A percentile compares a stretch with the other conserved stretches of the same genome.
phyloP scores from a whole-genome alignment of 2,113 vertebrate species.

The Zingel zingel region DNA sequence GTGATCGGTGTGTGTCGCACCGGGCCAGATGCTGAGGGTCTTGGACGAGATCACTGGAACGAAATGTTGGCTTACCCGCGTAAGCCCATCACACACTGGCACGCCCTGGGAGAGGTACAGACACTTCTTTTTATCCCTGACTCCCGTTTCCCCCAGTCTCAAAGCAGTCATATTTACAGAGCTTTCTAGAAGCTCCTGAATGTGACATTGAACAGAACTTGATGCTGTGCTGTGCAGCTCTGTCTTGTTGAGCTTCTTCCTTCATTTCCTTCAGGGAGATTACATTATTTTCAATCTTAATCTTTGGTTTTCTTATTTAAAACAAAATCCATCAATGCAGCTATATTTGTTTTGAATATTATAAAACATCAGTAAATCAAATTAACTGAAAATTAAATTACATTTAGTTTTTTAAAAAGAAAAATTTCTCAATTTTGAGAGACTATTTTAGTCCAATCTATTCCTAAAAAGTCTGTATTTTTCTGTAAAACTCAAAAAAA shows the following conservation, averaged over 20 bases:
- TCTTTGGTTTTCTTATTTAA: background rate
- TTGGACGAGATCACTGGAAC: slow-evolving; percentile 98
- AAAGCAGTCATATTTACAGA: background rate
- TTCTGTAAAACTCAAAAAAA: background rate
- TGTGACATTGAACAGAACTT: background rate
- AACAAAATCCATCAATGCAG: background rate
- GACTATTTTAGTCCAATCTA: background rate
- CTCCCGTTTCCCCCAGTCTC: background rate
- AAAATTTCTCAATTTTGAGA: too few relatives aligned
- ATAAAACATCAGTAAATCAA: background rate
- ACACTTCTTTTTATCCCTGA: background rate
- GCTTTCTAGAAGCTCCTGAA: background rate
- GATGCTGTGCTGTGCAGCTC: background rate
- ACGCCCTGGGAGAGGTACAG: slow-evolving; percentile 93
- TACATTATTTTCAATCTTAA: background rate
- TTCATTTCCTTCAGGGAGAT: background rate
- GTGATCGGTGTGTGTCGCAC: slow-evolving; percentile 95
- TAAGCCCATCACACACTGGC: slow-evolving; percentile 99
- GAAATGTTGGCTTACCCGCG: slow-evolving; percentile 98
- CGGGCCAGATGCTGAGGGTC: slow-evolving; percentile 94
- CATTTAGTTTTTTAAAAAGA: too few relatives aligned
- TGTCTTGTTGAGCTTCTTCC: background rate
- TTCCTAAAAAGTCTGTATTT: background rate
- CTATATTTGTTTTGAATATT: background rate
- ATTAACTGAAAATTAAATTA: too few relatives aligned